phyloP scores from a whole-genome alignment of 2,888 invertebrate genomes.

The Chrysina gloriosa region DNA sequence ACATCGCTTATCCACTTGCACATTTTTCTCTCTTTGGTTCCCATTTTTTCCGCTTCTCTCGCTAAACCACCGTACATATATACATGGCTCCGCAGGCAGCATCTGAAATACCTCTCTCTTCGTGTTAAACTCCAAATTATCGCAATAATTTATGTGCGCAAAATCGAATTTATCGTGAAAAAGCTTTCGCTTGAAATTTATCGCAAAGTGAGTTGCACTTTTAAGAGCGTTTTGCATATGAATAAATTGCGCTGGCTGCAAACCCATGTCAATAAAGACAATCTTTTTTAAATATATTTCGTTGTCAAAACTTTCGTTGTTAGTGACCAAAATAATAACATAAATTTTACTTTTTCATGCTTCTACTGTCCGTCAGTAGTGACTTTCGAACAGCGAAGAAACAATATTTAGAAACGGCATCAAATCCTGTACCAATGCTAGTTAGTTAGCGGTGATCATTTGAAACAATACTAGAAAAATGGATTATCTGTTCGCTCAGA shows the following conservation, averaged over 20 bases:
- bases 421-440: too few relatives aligned
- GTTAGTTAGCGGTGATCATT: too few relatives aligned
- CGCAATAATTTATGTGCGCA: constrained; percentile 18
- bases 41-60: background rate
- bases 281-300: too few relatives aligned
- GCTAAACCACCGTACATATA: constrained; percentile 2
- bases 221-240: background rate
- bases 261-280: too few relatives aligned
- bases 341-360: too few relatives aligned
- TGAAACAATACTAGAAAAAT: too few relatives aligned
- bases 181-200: background rate
- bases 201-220: background rate
- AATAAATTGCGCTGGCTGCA: background rate
- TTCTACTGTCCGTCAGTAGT: too few relatives aligned
- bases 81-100: background rate
- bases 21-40: background rate
- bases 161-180: constrained; percentile 2
- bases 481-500: too few relatives aligned
- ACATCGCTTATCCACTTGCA: background rate
- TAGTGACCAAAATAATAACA: too few relatives aligned
- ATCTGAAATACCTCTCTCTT: background rate
- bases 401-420: too few relatives aligned
- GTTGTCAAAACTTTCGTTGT: too few relatives aligned
- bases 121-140: constrained; percentile 20
- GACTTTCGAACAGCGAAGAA: too few relatives aligned